Evolutionary conservation across 2,888 invertebrate species (phyloP).

Genomic region (Leucoma salicis): DNA sequence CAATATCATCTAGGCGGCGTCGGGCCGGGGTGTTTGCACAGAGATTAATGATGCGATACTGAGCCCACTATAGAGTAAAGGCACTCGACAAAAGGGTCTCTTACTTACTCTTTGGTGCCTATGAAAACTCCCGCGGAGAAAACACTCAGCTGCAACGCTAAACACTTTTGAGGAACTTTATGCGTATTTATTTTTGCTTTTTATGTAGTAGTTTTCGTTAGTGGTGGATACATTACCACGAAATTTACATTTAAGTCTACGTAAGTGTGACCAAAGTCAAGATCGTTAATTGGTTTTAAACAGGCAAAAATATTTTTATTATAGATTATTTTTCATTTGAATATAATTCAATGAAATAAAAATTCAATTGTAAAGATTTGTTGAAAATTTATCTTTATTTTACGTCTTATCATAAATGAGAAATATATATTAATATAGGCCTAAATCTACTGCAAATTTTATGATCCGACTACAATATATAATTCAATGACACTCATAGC

Average conservation of each 20-base stretch:
- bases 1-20: conserved; percentile 30
- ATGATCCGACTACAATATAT: conserved; percentile 37
- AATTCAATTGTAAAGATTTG: too few relatives aligned
- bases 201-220: background rate
- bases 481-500: conserved; percentile 45
- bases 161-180: conserved; percentile 19
- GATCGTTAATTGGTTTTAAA: too few relatives aligned
- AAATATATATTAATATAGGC: conserved; percentile 1
- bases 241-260: too few relatives aligned
- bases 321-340: too few relatives aligned
- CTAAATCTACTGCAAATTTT: conserved; percentile 14
- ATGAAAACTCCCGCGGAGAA: conserved; percentile 55
- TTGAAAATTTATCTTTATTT: too few relatives aligned
- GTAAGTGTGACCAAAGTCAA: too few relatives aligned
- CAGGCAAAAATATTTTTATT: too few relatives aligned
- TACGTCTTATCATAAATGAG: background rate
- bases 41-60: conserved; percentile 76
- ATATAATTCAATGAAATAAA: too few relatives aligned
- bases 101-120: conserved; percentile 68
- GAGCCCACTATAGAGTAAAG: conserved; percentile 55
- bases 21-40: conserved; percentile 56
- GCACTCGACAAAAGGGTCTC: conserved; percentile 71
- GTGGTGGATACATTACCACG: too few relatives aligned
- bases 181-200: conserved; percentile 4
- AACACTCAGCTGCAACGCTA: conserved; percentile 36